Evolutionary conservation across 2,113 vertebrate genomes (phyloP).

Genomic region (Scatophagus argus): DNA sequence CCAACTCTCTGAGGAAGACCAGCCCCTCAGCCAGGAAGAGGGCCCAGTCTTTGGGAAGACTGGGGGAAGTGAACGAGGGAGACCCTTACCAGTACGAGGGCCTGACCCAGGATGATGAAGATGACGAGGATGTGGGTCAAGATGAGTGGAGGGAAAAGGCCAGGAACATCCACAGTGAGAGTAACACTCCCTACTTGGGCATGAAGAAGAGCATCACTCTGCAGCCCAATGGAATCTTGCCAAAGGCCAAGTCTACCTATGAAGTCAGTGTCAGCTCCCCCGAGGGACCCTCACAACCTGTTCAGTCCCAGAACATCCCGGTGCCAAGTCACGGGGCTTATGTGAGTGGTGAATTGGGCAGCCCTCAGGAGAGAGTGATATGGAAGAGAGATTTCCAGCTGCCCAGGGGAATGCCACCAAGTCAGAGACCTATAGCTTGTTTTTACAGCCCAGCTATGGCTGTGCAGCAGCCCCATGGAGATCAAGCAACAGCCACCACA

Average conservation of each 20-base stretch:
- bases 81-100: constrained; percentile 92
- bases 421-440: constrained; percentile 88
- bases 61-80: constrained; percentile 90
- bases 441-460: constrained; percentile 82
- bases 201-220: constrained; percentile 84
- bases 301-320: constrained; percentile 63
- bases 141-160: constrained; percentile 88
- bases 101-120: constrained; percentile 84
- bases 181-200: constrained; percentile 89
- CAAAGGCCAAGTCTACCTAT: constrained; percentile 90
- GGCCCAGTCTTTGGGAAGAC: constrained; percentile 92
- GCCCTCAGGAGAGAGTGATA: constrained; percentile 82
- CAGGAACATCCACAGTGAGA: constrained; percentile 88
- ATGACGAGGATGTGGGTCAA: constrained; percentile 79
- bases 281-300: constrained; percentile 64
- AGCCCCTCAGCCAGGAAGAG: constrained; percentile 91
- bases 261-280: constrained; percentile 81
- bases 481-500: constrained; percentile 54
- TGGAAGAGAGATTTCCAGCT: constrained; percentile 83
- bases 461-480: constrained; percentile 82
- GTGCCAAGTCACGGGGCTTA: constrained; percentile 66
- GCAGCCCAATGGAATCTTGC: constrained; percentile 90
- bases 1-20: constrained; percentile 93
- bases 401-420: constrained; percentile 79
- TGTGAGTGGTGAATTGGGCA: constrained; percentile 73